Conservation (phyloP, 2,888 invertebrate genomes). For the Ormyrus thymus region DNA sequence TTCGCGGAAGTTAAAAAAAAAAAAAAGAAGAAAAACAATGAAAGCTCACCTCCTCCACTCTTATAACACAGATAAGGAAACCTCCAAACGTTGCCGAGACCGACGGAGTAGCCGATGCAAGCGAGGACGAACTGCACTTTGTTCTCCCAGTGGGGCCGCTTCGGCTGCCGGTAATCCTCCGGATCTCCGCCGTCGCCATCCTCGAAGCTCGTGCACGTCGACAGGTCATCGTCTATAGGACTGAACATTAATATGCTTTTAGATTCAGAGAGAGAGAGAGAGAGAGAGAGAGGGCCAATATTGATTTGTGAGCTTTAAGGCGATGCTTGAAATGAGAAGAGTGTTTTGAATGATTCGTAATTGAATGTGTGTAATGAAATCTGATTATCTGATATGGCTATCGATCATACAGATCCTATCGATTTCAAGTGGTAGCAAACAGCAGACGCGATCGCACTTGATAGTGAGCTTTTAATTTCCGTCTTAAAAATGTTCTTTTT, state of each 20-base stretch:
- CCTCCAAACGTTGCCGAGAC: slow-evolving; percentile 92
- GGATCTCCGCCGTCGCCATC: slow-evolving; percentile 79
- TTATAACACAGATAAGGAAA: slow-evolving; percentile 95
- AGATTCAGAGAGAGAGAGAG: too few species aligned
- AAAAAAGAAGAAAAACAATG: not conserved
- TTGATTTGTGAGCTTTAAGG: too few species aligned
- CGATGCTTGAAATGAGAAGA: too few species aligned
- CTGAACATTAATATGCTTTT: slow-evolving; percentile 73
- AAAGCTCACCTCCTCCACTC: slow-evolving; percentile 87
- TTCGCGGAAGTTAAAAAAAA: not conserved
- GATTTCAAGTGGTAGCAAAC: too few species aligned
- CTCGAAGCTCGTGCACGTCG: slow-evolving; percentile 86
- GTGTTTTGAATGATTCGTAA: too few species aligned
- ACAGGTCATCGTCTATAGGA: slow-evolving; percentile 84
- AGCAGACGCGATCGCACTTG: too few species aligned
- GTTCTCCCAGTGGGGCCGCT: slow-evolving; percentile 90
- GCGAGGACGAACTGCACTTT: slow-evolving; percentile 93
- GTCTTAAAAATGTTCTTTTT: too few species aligned
- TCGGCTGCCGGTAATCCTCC: slow-evolving; percentile 81
- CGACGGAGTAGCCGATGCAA: slow-evolving; percentile 92
- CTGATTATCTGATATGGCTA: too few species aligned
- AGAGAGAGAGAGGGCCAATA: too few species aligned
- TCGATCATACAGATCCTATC: too few species aligned
- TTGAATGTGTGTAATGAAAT: too few species aligned
- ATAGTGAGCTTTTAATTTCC: too few species aligned